These are phyloP conservation scores for Pheosia tremula DNA, from an alignment of 2,888 invertebrate species.

Conservation along the genomic window DNA sequence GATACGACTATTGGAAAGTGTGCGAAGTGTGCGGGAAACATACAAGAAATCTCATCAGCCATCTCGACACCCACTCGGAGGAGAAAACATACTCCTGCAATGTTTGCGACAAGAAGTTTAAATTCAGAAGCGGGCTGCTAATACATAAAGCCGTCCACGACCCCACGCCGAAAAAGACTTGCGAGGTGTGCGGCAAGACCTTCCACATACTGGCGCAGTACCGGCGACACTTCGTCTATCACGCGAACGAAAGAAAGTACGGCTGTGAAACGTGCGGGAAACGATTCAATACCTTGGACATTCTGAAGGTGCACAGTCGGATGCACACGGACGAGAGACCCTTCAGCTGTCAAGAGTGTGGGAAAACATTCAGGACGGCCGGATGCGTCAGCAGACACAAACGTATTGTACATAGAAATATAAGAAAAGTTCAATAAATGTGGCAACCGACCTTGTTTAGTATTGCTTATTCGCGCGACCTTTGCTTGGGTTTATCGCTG, in stretches of 20 bases:
- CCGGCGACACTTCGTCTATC: conserved; percentile 77
- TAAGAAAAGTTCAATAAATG: conserved; percentile 54
- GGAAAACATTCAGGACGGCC: conserved; percentile 77
- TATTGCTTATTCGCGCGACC: conserved; percentile 36
- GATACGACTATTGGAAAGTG: conserved; percentile 75
- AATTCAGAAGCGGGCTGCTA: conserved; percentile 75
- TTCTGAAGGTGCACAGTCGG: conserved; percentile 76
- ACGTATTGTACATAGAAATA: conserved; percentile 69
- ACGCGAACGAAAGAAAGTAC: conserved; percentile 80
- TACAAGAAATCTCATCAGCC: conserved; percentile 69
- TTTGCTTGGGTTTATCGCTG: conserved; percentile 22
- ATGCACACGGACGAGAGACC: conserved; percentile 79
- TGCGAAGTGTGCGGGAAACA: conserved; percentile 79
- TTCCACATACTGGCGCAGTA: conserved; percentile 81
- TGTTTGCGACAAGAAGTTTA: conserved; percentile 77
- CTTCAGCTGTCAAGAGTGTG: conserved; percentile 74
- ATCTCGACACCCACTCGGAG: conserved; percentile 72
- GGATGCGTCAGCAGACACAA: conserved; percentile 78
- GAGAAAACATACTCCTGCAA: conserved; percentile 72
- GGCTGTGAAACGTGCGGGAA: conserved; percentile 82
- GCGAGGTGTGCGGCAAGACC: conserved; percentile 81
- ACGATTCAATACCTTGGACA: conserved; percentile 80
- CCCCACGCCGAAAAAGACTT: conserved; percentile 77
- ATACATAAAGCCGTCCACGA: conserved; percentile 76
- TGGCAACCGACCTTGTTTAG: conserved; percentile 24